phyloP scores from a whole-genome alignment of 2,113 vertebrate genomes.

The Centropus bengalensis region DNA sequence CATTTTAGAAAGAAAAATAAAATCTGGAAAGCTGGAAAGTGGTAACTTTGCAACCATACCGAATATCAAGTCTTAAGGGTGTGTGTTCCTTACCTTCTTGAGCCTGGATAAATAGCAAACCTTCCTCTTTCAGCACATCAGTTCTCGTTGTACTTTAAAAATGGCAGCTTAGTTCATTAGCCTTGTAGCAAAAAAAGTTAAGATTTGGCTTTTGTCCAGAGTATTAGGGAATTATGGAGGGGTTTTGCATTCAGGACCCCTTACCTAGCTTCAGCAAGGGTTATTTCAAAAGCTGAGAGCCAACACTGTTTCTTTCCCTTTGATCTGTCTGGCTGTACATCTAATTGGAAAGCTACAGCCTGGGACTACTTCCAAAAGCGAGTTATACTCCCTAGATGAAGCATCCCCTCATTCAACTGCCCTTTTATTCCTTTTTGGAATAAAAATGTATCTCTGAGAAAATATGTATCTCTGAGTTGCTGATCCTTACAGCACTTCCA shows the following conservation, averaged over 20 bases:
- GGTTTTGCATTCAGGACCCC: neutral
- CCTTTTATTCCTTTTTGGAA: conserved; percentile 4
- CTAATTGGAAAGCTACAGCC: neutral
- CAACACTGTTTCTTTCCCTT: neutral
- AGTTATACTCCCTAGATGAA: neutral
- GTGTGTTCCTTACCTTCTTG: neutral
- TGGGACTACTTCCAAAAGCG: conserved; percentile 11
- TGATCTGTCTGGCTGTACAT: neutral
- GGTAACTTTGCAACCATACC: neutral
- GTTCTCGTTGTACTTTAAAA: neutral
- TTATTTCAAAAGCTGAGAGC: neutral
- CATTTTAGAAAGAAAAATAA: neutral
- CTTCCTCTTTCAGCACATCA: neutral
- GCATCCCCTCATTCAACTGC: conserved; percentile 3
- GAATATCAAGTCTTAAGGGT: neutral
- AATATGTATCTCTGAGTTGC: neutral
- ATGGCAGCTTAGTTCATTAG: neutral
- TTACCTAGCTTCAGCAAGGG: neutral
- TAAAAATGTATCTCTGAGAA: neutral
- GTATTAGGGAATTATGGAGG: neutral
- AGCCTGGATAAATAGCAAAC: neutral
- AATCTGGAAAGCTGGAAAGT: neutral
- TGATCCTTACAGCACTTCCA: neutral
- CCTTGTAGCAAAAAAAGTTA: neutral
- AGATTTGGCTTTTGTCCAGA: neutral